Conservation (phyloP, 2,113 vertebrate genomes). For the Xiphophorus hellerii region DNA sequence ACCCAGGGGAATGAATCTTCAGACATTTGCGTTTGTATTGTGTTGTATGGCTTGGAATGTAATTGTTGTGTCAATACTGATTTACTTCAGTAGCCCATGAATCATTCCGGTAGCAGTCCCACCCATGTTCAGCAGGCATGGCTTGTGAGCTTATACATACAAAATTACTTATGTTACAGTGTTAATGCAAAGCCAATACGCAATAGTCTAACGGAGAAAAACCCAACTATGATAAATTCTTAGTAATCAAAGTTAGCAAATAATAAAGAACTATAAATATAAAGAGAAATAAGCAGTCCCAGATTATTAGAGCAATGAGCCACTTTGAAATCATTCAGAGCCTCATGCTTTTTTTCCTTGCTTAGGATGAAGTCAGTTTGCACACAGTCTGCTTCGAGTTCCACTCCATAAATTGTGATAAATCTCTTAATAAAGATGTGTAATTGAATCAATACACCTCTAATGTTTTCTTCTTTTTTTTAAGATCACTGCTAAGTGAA, state of each 20-base stretch:
- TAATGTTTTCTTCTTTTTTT: not conserved
- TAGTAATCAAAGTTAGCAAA: not conserved
- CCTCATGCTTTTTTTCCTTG: not conserved
- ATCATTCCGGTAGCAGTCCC: too few relatives aligned
- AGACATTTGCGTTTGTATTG: too few relatives aligned
- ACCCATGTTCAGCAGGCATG: too few relatives aligned
- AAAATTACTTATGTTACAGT: too few relatives aligned
- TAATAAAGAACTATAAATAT: not conserved
- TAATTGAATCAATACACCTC: conserved; percentile 1
- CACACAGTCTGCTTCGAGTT: not conserved
- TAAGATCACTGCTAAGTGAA: conserved; percentile 13
- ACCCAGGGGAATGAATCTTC: too few relatives aligned
- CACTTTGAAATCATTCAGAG: not conserved
- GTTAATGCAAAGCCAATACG: too few relatives aligned
- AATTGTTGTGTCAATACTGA: too few relatives aligned
- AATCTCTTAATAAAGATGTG: not conserved
- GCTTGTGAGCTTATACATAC: too few relatives aligned
- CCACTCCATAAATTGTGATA: not conserved
- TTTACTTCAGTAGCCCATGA: too few relatives aligned
- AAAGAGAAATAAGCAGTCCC: not conserved
- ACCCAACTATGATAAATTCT: too few relatives aligned
- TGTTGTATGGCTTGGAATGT: too few relatives aligned
- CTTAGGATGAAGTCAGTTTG: not conserved
- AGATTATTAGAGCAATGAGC: not conserved
- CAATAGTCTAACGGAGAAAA: too few relatives aligned